A percentile compares a stretch with the other conserved stretches of the same genome.
These are phyloP conservation scores for Aphidius colemani DNA, from an alignment of 2,888 invertebrate genomes.

Conservation along the genomic window DNA sequence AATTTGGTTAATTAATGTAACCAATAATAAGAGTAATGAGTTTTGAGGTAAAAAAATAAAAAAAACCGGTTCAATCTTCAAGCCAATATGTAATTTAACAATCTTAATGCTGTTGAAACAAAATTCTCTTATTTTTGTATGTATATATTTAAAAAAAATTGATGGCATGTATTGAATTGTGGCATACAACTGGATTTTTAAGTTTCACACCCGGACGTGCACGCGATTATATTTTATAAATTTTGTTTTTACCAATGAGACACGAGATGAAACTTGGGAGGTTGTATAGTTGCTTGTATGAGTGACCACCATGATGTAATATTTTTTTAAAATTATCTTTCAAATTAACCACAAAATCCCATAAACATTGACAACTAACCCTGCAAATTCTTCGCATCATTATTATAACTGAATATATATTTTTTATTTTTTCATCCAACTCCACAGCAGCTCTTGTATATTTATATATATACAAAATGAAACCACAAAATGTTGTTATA, in stretches of 20 bases:
- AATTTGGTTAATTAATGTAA: no score
- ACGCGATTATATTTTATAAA: conserved; percentile 34
- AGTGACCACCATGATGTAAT: conserved; percentile 34
- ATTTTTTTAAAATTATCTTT: conserved; percentile 46
- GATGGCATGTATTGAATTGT: no score
- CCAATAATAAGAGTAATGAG: no score
- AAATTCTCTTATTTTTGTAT: no score
- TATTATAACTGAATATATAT: not conserved
- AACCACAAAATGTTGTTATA: not conserved
- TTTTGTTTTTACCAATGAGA: conserved; percentile 30
- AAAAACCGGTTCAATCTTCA: no score
- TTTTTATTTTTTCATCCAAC: conserved; percentile 13
- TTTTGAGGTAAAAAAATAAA: no score
- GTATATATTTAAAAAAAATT: no score
- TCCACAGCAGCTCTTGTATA: conserved; percentile 25
- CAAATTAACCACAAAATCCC: conserved; percentile 48
- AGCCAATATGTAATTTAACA: no score
- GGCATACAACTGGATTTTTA: not conserved
- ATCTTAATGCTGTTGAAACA: no score
- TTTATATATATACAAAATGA: conserved; percentile 25
- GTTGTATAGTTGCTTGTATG: conserved; percentile 24
- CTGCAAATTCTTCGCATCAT: no score
- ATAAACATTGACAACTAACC: conserved; percentile 53
- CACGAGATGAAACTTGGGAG: conserved; percentile 26
- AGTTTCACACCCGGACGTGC: conserved; percentile 32